phyloP scores from a whole-genome alignment of 2,113 vertebrate genomes.

The Apistogramma diplotaenia region DNA sequence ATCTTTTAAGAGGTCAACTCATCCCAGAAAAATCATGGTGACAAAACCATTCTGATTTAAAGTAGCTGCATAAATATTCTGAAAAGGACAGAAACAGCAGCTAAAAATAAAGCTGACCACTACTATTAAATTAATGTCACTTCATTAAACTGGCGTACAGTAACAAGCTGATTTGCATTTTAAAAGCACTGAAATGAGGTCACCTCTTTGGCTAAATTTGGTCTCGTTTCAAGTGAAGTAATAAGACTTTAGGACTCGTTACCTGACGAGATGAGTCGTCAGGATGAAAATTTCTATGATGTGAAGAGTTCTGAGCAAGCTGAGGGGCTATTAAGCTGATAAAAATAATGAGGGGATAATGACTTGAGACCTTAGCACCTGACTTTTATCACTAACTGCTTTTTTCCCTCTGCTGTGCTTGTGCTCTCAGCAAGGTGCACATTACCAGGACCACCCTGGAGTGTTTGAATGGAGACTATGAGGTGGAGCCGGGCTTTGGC shows the following conservation, averaged over 20 bases:
- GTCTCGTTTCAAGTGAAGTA: slow-evolving; percentile 33
- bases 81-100: neutral
- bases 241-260: slow-evolving; percentile 41
- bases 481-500: slow-evolving; percentile 93
- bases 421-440: slow-evolving; percentile 89
- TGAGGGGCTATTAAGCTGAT: neutral
- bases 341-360: slow-evolving; percentile 51
- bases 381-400: slow-evolving; percentile 11
- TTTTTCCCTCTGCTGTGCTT: slow-evolving; percentile 16
- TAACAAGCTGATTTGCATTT: slow-evolving; percentile 45
- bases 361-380: slow-evolving; percentile 1
- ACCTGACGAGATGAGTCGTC: slow-evolving; percentile 35
- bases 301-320: slow-evolving; percentile 17
- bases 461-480: slow-evolving; percentile 96
- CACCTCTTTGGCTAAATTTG: slow-evolving; percentile 27
- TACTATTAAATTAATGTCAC: neutral
- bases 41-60: neutral
- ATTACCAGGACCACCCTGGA: slow-evolving; percentile 94
- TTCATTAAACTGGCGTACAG: slow-evolving; percentile 10
- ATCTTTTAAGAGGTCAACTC: neutral
- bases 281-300: neutral
- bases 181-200: slow-evolving; percentile 38
- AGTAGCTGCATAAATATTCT: neutral
- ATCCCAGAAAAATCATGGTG: neutral
- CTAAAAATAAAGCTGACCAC: neutral